Evolutionary conservation across 2,113 vertebrate genomes (phyloP), one percentile per base, ranked within the genome.

Genomic region (Promerops cafer): DNA sequence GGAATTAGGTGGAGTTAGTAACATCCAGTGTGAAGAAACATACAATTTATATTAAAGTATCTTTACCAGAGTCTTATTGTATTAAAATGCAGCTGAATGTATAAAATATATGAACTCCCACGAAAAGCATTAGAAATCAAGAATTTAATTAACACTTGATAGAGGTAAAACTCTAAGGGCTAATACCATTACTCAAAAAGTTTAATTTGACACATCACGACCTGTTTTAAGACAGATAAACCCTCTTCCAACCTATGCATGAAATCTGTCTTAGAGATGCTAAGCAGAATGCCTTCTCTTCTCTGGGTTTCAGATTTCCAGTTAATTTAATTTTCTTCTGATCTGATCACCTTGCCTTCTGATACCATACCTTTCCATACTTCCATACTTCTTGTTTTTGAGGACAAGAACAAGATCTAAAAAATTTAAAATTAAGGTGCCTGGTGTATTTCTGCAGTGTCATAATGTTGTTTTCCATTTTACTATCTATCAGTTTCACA

Each of bases 211-310:
- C 57, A 6, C 12, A 35, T 28, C 19, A 28, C 57, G 22, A 52
- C n/a, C 11, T 64, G 6, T 45, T 61, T 65, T 40, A 79, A 57
- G 37, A 53, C 5, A 57, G 12, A 66, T 10, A 72, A 78, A 19
- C 2, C 8, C 9, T 40, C 9, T 35, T 52, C 31, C 54, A 63
- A 83, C 8, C 42, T 49, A 4, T 37, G 6, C 0, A 1, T 65
- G 24, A 10, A 47, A 49, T 44, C 8, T 28, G 6, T 42, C 28
- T 57, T 57, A 30, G 9, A 37, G 6, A 27, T 22, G 4, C 2
- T 39, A 74, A 47, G 15, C 13, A 53, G 21, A 63, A 37, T 17
- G 6, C 9, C 2, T 69, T 83, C 14, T 18, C 3, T 20, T 56
- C 44, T 61, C 16, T 13, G 17, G 19, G 47, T 47, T 33, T 78